Evolutionary conservation across 2,113 vertebrate genomes (phyloP), one percentile per base, ranked within the genome.

Genomic region (Coptodon rendalli): DNA sequence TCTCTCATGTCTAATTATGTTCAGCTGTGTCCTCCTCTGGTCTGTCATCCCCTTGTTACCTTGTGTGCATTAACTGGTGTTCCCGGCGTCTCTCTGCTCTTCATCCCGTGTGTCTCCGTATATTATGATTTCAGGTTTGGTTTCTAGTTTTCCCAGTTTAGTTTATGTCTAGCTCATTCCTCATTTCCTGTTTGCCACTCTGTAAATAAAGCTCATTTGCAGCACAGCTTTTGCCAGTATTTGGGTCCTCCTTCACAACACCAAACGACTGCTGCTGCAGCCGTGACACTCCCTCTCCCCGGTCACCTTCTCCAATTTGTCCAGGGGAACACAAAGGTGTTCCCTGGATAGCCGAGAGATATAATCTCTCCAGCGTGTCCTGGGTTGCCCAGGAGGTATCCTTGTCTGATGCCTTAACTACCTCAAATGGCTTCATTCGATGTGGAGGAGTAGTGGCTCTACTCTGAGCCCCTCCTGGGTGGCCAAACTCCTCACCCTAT

Each of bases 81-180:
- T 56, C 54, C 0, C 1, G 2, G 24, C 0, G 7, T 57, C 24
- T 57, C 12, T 57, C 24, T 57, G 12, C 24, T 57, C 54, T 57
- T 57, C 24, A 14, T 57, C 24, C 0, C 1, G 12, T 8, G 54
- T 27, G 54, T 57, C 7, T 57, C 56, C 1, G 2, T 57, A 29
- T 29, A 8, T 57, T 57, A 29, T 57, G 56, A 29, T 57, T 57
- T 57, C 56, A 57, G 24, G 1, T 57, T 57, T 57, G 56, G 56
- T 57, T 57, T 57, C 56, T 57, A 29, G 56, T 57, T 57, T 57
- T 57, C 56, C 13, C 56, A 57, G 24, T 57, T 57, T 57, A 57
- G 54, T 57, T 57, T 57, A 27, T 56, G 56, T 29, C 24, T 57
- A 16, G 56, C 24, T 29, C 12, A 16, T 57, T 57, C 54, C 24